These are phyloP conservation scores for Globodera rostochiensis DNA, from an alignment of 1,140 invertebrate species.

Conservation along the genomic window DNA sequence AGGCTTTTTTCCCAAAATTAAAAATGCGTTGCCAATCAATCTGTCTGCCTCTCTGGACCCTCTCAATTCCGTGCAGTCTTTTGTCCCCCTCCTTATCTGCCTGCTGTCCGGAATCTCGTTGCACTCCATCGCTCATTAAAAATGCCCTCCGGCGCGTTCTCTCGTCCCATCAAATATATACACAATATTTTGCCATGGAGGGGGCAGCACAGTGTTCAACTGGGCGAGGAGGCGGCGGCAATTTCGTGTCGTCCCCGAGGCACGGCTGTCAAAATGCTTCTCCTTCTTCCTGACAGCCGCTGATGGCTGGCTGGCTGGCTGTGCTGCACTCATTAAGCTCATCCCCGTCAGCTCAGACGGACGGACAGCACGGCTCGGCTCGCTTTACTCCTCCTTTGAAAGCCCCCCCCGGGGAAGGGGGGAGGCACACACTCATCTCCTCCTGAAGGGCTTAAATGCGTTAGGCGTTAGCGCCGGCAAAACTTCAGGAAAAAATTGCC, in stretches of 20 bases:
- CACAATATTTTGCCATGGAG: background rate
- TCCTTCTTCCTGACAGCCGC: background rate
- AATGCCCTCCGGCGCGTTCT: background rate
- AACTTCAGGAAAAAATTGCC: background rate
- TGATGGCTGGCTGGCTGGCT: no score
- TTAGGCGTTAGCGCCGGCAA: background rate
- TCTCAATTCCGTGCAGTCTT: background rate
- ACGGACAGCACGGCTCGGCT: background rate
- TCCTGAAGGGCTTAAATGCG: background rate
- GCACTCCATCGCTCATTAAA: background rate
- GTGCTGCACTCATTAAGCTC: background rate
- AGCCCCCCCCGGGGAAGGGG: background rate
- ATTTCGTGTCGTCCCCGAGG: background rate
- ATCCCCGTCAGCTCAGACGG: background rate
- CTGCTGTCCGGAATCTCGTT: background rate
- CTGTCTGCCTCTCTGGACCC: background rate
- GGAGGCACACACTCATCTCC: background rate
- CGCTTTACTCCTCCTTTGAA: background rate
- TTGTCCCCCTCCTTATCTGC: background rate
- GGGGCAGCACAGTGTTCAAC: no score
- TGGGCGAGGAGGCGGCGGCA: background rate
- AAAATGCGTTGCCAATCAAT: background rate
- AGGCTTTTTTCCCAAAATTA: no score
- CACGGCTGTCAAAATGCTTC: background rate
- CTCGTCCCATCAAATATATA: background rate